Evolutionary conservation across 2,888 invertebrate genomes (phyloP), one percentile per base, ranked within the genome.

Genomic region (Thysanoteuthis rhombus): DNA sequence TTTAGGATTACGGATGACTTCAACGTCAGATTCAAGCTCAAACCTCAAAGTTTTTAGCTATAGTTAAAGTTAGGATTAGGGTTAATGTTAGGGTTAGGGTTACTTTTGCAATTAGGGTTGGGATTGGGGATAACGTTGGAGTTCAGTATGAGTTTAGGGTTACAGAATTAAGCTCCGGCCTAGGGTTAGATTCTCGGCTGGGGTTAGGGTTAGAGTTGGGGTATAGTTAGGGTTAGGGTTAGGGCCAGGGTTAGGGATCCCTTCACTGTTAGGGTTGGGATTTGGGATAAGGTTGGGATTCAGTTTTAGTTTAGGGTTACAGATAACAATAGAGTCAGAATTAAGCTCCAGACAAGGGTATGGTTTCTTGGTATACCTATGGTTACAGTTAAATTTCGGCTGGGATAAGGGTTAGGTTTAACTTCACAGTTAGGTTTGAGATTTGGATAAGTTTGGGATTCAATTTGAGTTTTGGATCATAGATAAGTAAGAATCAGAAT

Each of bases 341-440:
- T 40, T 91, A 91, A 10, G 8, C 5, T 91, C 22, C 6, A 25
- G 91, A 25, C 10, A 5, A 91, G 91, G 25, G 91, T 91, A 12
- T n/a, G 40, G 91, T 6, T 91, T 91, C 28, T 32, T 32, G 89
- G 4, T 89, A 89, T n/a, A n/a, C n/a, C n/a, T n/a, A n/a, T n/a
- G n/a, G n/a, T n/a, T n/a, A n/a, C n/a, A n/a, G n/a, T n/a, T n/a
- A n/a, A n/a, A n/a, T n/a, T n/a, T n/a, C n/a, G n/a, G n/a, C n/a
- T n/a, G n/a, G n/a, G n/a, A n/a, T n/a, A n/a, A n/a, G 32, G 89
- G 91, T 39, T 91, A 91, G 91, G 36, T 32, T 91, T 91, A 91
- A 16, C 6, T 6, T 91, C 16, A 91, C 10, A 25, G 8, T 91
- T 91, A 91, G 40, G 91, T 32, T 91, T 91, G 22, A 25, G 12